Evolutionary conservation across 2,888 invertebrate genomes (phyloP).

Genomic region (Dermolepida albohirtum): DNA sequence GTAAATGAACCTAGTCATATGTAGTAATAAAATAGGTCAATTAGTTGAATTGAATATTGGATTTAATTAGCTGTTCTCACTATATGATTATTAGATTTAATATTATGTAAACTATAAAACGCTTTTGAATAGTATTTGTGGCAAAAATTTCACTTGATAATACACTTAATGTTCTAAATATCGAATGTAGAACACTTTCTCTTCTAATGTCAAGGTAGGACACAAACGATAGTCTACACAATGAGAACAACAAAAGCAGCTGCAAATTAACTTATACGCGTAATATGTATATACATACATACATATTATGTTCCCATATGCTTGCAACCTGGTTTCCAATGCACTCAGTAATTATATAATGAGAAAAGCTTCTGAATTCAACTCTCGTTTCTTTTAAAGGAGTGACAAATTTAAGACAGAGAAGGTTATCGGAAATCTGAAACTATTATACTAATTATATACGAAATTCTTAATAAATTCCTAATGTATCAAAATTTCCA

Average conservation of each 20-base stretch:
- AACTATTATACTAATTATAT: too few relatives aligned
- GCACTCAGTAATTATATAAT: not conserved
- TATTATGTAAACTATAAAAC: slow-evolving; percentile 10
- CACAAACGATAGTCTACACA: slow-evolving; percentile 24
- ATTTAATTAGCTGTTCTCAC: not conserved
- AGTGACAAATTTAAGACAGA: too few relatives aligned
- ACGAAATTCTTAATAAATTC: too few relatives aligned
- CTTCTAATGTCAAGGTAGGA: slow-evolving; percentile 34
- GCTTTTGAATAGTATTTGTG: not conserved
- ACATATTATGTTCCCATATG: too few relatives aligned
- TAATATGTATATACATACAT: not conserved
- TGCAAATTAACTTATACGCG: slow-evolving; percentile 17
- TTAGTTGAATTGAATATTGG: too few relatives aligned
- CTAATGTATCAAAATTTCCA: too few relatives aligned
- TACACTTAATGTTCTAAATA: slow-evolving; percentile 32
- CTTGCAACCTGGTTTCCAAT: not conserved
- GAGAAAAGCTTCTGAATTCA: too few relatives aligned
- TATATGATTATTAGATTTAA: not conserved
- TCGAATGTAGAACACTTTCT: slow-evolving; percentile 34
- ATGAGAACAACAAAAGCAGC: slow-evolving; percentile 30
- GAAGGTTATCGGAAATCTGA: too few relatives aligned
- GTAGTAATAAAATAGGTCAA: too few relatives aligned
- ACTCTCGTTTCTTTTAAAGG: too few relatives aligned
- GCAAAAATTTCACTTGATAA: slow-evolving; percentile 28
- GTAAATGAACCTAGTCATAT: too few relatives aligned